These are phyloP conservation scores for Crematogaster levior DNA, from an alignment of 2,888 invertebrate species.

Conservation along the genomic window DNA sequence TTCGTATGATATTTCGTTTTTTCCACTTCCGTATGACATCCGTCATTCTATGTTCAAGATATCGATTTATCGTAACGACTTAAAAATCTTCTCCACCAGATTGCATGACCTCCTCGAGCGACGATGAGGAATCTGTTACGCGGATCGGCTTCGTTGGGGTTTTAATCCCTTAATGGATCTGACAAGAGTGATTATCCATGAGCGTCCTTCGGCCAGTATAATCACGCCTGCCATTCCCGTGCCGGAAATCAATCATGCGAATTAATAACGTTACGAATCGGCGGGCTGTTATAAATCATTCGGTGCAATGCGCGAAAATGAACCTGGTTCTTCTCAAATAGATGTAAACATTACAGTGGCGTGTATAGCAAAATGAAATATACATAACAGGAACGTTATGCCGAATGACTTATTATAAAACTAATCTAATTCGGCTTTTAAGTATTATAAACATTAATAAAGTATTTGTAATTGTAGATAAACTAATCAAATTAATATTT, in stretches of 20 bases:
- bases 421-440: not conserved
- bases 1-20: not conserved
- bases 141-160: conserved; percentile 51
- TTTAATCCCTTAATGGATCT: conserved; percentile 56
- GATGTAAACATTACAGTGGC: conserved; percentile 12
- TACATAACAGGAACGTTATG: not conserved
- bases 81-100: conserved; percentile 46
- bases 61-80: conserved; percentile 48
- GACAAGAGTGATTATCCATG: conserved; percentile 48
- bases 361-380: not conserved
- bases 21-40: not conserved
- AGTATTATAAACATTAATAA: conserved; percentile 17
- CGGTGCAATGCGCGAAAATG: conserved; percentile 59
- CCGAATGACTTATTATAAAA: not conserved
- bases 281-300: conserved; percentile 66
- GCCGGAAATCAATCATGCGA: conserved; percentile 65
- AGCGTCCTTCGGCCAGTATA: conserved; percentile 56
- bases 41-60: conserved; percentile 10
- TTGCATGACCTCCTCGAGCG: conserved; percentile 50
- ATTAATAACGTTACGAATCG: conserved; percentile 70
- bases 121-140: conserved; percentile 55
- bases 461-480: not conserved
- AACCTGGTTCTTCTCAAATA: conserved; percentile 45
- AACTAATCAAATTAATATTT: conserved; percentile 15
- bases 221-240: conserved; percentile 60